Base-by-base conservation (phyloP, 2,888 invertebrate species). In the Spisula solida region DNA sequence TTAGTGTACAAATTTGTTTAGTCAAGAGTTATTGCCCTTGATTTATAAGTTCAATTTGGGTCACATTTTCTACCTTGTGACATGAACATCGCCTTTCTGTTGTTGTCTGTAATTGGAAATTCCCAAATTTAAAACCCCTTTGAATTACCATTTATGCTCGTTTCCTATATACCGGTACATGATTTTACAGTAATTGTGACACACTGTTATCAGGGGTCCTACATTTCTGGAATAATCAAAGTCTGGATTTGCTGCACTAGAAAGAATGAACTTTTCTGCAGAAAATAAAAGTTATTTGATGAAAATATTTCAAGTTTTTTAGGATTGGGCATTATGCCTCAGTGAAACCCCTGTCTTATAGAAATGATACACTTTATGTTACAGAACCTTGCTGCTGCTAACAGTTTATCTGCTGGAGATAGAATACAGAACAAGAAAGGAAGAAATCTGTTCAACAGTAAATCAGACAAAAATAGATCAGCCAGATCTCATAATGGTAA, bases 391-490 rank as follows among this genome's bases (percentile, higher is more conserved):
- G 81, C 86, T 55, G 81, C 81, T 0, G 47, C 86, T 25, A 86
- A 88, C 20, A 82, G 81, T 79, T 41, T 82, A 66, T 86, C 79
- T 31, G 80, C 48, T 16, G 86, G 88, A 34, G 86, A 70, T 29
- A 70, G 80, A 47, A 70, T 51, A 14, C 81, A 91, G 47, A 88
- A 91, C 47, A 93, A 93, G 88, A 93, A 93, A 85, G 95, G 94
- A 41, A 93, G 94, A 81, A 95, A 93, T 85, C 92, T 95, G 88
- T 93, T 95, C 83, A 94, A 94, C 81, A 94, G 92, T 78, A 91
- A 94, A 87, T 92, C 94, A 48, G 94, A 94, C 25, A 95, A 95
- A 88, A 95, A 94, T 84, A 89, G 95, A 82, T 95, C 94, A 34
- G 89, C 93, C 25, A 91, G 95, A 79, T 94, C 95, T 14, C 88